Base-by-base conservation (phyloP, 30 jellyfish, hydroid and myxozoan species). In the Haliclystus octoradiatus region DNA sequence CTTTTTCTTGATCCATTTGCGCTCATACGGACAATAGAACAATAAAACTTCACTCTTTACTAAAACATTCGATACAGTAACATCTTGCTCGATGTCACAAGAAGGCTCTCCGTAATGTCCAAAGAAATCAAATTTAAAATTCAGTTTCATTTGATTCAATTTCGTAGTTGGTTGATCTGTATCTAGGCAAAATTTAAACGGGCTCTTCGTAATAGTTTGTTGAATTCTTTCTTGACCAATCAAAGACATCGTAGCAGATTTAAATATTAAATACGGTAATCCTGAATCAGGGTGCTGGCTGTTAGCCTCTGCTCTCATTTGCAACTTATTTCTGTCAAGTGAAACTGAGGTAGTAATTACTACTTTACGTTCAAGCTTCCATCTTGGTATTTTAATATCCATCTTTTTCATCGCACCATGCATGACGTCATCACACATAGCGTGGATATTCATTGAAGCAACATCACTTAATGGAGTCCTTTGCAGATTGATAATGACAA, bases 401-500 rank as follows among this genome's bases (percentile, higher is more conserved):
- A 85, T 77, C 25, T 87, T 70, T 46, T 66, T 69, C 94, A 85
- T 77, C 63, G 78, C 67, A 27, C 91, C 91, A 5, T 13, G 23
- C 91, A 73, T 79, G 2, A 85, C 52, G 65, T 78, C 93, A 53
- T 85, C 96, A 49, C 96, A 85, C 79, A 85, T 62, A n/a, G 94
- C 94, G 70, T 85, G 83, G 19, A 85, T 85, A 25, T 47, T 49
- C 19, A 85, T 63, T 2, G 77, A 30, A 23, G 85, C 84, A 2
- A 33, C 49, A 2, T 73, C 50, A 66, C 78, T 85, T 28, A 85
- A 63, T 0, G 96, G 96, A 0, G 96, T 85, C 60, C 67, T 72
- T 50, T 85, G 96, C 49, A 85, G 71, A 68, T 85, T 85, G 50
- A 85, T 66, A 66, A 85, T 85, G 4, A 78, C 96, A 19, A 85